Evolutionary conservation across 2,113 vertebrate genomes (phyloP), one percentile per base, ranked within the genome.

Genomic region (Pseudois nayaur): DNA sequence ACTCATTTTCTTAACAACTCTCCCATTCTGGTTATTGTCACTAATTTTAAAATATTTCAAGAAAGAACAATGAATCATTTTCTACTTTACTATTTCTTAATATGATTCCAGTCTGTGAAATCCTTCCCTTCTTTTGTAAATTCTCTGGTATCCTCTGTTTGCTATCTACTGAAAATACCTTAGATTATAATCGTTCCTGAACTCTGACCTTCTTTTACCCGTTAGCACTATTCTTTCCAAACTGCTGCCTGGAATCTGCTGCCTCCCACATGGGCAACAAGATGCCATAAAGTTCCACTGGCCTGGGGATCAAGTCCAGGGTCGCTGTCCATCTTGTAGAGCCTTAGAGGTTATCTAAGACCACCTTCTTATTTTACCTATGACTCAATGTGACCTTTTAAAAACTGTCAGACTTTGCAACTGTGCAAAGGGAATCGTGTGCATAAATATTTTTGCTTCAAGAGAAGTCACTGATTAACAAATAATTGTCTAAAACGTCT

Each of bases 401-500:
- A 94, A 95, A 84, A 50, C 55, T 67, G 89, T 33, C 86, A 48
- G 29, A 83, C n/a, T 64, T 78, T 83, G 50, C 23, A 84, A 74
- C n/a, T 84, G 27, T 90, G 13, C 82, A 60, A 2, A 45, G 57
- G 52, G 74, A 87, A 89, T n/a, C 59, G 48, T 36, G 74, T 43
- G 45, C 62, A 95, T 64, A 43, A 67, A 85, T 64, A 40, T 85
- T 71, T 52, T 50, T 93, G 62, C 76, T 89, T 95, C 76, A 92
- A 93, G 89, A 96, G 60, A 96, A 97, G 91, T 88, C 87, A 97
- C 0, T 40, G 84, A 96, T 95, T 91, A 96, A 94, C 81, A 96
- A 97, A 95, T 87, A 96, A 96, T n/a, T 92, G 88, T 91, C 95
- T 97, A 85, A 97, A 98, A 97, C 78, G 89, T 96, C 85, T 97